phyloP scores from a whole-genome alignment of 2,797 vertebrate species.

The Lycodopsis pacificus region DNA sequence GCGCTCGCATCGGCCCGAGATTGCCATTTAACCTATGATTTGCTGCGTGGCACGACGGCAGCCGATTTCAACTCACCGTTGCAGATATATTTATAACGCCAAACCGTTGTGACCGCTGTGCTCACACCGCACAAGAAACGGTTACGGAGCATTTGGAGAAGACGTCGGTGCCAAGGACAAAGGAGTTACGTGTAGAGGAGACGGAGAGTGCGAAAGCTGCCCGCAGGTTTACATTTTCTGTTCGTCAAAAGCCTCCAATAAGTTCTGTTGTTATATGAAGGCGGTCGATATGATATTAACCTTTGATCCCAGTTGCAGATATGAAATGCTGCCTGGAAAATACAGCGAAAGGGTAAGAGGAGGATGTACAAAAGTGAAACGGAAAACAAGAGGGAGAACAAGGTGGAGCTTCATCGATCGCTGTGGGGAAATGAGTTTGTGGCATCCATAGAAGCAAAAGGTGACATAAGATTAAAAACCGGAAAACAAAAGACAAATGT shows the following conservation, averaged over 20 bases:
- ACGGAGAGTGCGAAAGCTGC: not conserved
- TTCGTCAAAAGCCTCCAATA: conserved; percentile 24
- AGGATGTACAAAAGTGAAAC: conserved; percentile 16
- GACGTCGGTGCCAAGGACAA: conserved; percentile 25
- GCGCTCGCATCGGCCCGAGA: conserved; percentile 2
- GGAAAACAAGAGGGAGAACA: conserved; percentile 26
- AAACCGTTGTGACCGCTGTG: conserved; percentile 4
- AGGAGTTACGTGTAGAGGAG: conserved; percentile 10
- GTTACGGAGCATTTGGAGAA: not conserved
- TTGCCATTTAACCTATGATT: conserved; percentile 67
- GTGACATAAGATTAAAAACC: conserved; percentile 19
- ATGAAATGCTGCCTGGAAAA: conserved; percentile 32
- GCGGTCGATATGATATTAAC: conserved; percentile 57
- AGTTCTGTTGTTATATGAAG: conserved; percentile 30
- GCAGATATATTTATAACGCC: conserved; percentile 20
- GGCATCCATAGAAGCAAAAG: conserved; percentile 5
- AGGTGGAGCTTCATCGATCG: conserved; percentile 46
- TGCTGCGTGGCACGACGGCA: not conserved
- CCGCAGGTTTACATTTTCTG: conserved; percentile 12
- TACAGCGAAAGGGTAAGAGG: conserved; percentile 23
- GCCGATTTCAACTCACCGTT: not conserved
- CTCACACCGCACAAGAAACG: not conserved
- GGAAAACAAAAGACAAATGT: not conserved
- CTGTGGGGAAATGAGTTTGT: conserved; percentile 37
- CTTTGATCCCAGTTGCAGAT: conserved; percentile 64